Evolutionary conservation across 2,888 invertebrate species (phyloP).

Genomic region (Rhyacophila evoluta): DNA sequence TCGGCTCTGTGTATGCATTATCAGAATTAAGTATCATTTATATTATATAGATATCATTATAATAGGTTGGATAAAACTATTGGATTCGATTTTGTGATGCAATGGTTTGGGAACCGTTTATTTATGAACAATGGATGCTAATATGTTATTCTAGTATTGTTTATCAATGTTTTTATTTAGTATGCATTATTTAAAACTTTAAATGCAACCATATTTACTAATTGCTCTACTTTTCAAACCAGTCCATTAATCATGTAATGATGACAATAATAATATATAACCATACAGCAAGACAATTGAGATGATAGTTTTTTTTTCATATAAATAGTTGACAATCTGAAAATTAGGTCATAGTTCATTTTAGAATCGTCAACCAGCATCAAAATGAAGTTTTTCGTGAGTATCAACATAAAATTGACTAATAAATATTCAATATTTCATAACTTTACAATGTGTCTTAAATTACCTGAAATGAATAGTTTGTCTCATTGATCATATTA

Average conservation of each 20-base stretch:
- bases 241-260: neutral
- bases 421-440: too few relatives aligned
- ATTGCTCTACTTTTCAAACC: neutral
- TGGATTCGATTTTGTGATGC: too few relatives aligned
- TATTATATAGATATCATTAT: too few relatives aligned
- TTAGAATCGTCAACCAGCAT: neutral
- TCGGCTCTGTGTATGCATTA: too few relatives aligned
- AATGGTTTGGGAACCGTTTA: too few relatives aligned
- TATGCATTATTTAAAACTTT: neutral
- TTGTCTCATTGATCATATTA: too few relatives aligned
- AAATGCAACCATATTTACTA: neutral
- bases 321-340: neutral
- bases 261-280: neutral
- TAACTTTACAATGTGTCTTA: too few relatives aligned
- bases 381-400: conserved; percentile 10
- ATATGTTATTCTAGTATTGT: too few relatives aligned
- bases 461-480: too few relatives aligned
- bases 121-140: neutral
- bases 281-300: neutral
- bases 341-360: conserved; percentile 3
- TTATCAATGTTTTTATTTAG: neutral
- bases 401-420: neutral
- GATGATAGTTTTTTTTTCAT: neutral
- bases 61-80: too few relatives aligned
- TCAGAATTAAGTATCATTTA: too few relatives aligned